phyloP scores from a whole-genome alignment of 2,113 vertebrate species.

The Glaucidium brasilianum region DNA sequence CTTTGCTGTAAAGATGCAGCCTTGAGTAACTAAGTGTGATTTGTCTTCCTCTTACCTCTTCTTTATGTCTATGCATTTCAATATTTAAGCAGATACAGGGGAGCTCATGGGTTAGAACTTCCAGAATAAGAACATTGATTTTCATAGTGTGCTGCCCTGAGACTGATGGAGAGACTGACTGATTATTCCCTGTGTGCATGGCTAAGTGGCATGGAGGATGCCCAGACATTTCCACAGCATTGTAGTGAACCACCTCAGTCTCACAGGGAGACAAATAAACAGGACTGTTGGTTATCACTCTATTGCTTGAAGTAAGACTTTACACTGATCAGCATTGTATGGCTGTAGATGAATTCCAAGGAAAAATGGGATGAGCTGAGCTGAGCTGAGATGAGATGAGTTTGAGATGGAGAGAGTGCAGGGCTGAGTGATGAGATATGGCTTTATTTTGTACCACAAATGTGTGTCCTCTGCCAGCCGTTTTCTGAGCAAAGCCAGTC shows the following conservation, averaged over 20 bases:
- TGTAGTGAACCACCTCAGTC: not conserved
- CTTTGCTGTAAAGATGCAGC: not conserved
- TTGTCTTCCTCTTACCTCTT: not conserved
- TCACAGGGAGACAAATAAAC: fast-evolving
- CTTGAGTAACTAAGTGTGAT: not conserved
- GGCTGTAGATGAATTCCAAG: not conserved
- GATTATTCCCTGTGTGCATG: not conserved
- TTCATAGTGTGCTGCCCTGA: not conserved
- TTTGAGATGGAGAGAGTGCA: not conserved
- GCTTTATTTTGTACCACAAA: not conserved
- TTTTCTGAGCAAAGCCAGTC: not conserved
- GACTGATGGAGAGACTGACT: not conserved
- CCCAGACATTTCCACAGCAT: not conserved
- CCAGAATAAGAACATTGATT: not conserved
- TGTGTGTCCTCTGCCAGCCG: not conserved
- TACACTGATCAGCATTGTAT: not conserved
- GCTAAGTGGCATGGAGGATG: not conserved
- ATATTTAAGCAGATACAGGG: not conserved
- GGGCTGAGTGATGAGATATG: not conserved
- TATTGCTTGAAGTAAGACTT: not conserved
- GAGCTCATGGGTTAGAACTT: not conserved
- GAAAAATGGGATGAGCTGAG: not conserved
- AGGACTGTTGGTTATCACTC: not conserved
- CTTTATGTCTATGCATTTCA: not conserved
- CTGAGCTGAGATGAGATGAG: not conserved